These are phyloP conservation scores for Orgyia antiqua DNA, from an alignment of 2,888 invertebrate genomes.

Conservation along the genomic window DNA sequence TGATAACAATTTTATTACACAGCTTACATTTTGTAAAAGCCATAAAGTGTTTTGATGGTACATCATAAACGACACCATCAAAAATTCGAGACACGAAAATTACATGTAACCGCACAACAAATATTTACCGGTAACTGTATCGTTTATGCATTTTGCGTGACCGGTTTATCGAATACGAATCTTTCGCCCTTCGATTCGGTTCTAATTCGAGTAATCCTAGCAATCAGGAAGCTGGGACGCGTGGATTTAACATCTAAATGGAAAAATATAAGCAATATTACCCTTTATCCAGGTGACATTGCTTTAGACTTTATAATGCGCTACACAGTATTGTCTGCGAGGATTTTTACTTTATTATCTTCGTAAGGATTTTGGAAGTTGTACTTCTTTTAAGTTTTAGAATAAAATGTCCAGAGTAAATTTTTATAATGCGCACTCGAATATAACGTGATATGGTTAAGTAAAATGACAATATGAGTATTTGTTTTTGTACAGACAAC, in stretches of 20 bases:
- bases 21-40: slow-evolving; percentile 2
- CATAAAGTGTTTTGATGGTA: slow-evolving; percentile 6
- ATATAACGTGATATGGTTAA: too few relatives aligned
- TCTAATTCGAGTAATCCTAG: slow-evolving; percentile 28
- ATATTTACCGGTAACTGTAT: slow-evolving; percentile 15
- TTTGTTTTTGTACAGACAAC: too few relatives aligned
- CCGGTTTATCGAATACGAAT: slow-evolving; percentile 16
- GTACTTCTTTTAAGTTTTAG: too few relatives aligned
- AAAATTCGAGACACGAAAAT: slow-evolving; percentile 19
- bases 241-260: slow-evolving; percentile 22
- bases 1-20: slow-evolving; percentile 6
- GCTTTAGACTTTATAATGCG: slow-evolving; percentile 4
- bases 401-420: too few relatives aligned
- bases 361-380: too few relatives aligned
- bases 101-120: slow-evolving; percentile 17
- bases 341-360: too few relatives aligned
- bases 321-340: too few relatives aligned
- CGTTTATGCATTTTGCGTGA: slow-evolving; percentile 22
- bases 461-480: too few relatives aligned
- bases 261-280: background rate
- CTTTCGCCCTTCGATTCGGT: slow-evolving; percentile 18
- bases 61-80: slow-evolving; percentile 9
- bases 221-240: slow-evolving; percentile 16
- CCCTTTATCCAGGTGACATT: slow-evolving; percentile 3
- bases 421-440: too few relatives aligned